Evolutionary conservation across 2,797 vertebrate species (phyloP).

Genomic region (Naso thynnoides): DNA sequence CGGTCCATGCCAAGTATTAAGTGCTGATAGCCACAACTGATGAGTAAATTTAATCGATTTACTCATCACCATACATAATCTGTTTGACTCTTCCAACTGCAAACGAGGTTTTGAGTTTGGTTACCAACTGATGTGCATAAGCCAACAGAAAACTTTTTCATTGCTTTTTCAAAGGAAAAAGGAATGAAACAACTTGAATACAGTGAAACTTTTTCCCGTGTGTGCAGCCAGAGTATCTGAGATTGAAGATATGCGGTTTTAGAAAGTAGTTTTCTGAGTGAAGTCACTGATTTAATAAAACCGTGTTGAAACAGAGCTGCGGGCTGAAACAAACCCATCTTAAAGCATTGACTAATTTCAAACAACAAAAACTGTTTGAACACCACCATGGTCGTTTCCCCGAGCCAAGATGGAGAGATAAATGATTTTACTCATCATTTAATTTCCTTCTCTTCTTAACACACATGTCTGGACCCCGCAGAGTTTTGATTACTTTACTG

Average conservation of each 20-base stretch:
- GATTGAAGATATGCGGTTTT: conserved; percentile 36
- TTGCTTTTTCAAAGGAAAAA: background rate
- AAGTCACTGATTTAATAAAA: conserved; percentile 44
- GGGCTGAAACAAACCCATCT: conserved; percentile 33
- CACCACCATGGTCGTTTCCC: conserved; percentile 10
- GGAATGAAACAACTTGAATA: conserved; percentile 14
- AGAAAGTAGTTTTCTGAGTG: conserved; percentile 24
- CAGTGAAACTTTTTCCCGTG: conserved; percentile 21
- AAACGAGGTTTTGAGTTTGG: conserved; percentile 10
- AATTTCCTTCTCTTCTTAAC: conserved; percentile 58
- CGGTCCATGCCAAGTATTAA: no score
- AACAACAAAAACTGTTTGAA: conserved; percentile 36
- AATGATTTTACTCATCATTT: conserved; percentile 63
- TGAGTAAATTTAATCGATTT: background rate
- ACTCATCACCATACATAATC: background rate
- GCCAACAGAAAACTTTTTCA: conserved; percentile 11
- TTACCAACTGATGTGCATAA: background rate
- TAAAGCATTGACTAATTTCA: conserved; percentile 20
- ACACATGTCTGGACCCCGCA: conserved; percentile 47
- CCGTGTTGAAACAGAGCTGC: conserved; percentile 25
- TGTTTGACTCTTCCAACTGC: conserved; percentile 10
- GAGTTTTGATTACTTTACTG: conserved; percentile 64
- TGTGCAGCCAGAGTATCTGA: conserved; percentile 20
- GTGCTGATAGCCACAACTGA: no score
- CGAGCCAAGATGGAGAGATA: conserved; percentile 52